Percentiles rank a stretch among this genome's conserved stretches.
Evolutionary conservation across 2,113 vertebrate species (phyloP).

Genomic region (Orientallactaga bullata): DNA sequence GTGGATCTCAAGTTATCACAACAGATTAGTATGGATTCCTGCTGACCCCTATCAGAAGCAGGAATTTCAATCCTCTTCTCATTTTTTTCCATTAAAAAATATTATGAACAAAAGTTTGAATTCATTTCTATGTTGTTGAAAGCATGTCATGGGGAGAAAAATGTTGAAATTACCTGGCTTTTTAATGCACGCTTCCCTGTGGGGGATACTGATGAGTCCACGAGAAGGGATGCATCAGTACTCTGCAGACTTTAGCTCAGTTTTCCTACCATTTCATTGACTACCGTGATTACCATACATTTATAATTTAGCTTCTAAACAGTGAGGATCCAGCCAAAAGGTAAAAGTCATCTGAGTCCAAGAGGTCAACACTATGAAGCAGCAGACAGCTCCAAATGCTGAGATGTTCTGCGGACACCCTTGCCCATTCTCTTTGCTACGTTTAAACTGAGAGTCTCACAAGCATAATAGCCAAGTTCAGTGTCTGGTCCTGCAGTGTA

Average conservation of each 20-base stretch:
- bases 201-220: background rate
- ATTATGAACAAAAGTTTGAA: background rate
- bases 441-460: background rate
- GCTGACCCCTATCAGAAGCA: background rate
- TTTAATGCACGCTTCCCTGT: background rate
- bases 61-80: background rate
- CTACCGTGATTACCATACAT: background rate
- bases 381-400: background rate
- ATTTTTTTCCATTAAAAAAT: slow-evolving; percentile 9
- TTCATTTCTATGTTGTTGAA: background rate
- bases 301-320: background rate
- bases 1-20: background rate
- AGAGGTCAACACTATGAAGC: background rate
- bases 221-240: background rate
- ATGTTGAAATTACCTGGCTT: background rate
- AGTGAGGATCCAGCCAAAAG: background rate
- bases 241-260: background rate
- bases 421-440: background rate
- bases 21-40: background rate
- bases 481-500: background rate
- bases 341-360: background rate
- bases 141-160: background rate
- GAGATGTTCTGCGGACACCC: too few relatives aligned
- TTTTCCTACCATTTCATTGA: background rate
- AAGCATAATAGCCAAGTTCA: background rate